Conservation (phyloP, 2,888 invertebrate genomes). For the Myopa tessellatipennis region DNA sequence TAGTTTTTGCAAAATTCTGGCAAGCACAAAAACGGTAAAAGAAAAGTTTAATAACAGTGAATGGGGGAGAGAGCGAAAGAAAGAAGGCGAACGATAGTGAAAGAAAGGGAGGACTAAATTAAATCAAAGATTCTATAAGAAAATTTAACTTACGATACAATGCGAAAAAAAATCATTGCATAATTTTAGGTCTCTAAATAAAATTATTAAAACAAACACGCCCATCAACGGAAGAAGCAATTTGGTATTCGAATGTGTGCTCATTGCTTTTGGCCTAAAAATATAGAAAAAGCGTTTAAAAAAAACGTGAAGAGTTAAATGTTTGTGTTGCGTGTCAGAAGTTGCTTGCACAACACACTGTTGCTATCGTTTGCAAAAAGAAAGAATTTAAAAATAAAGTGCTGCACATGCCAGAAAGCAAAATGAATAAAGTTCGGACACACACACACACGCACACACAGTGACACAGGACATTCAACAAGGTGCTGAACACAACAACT, state of each 20-base stretch:
- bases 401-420: conserved; percentile 37
- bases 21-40: background rate
- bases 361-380: conserved; percentile 19
- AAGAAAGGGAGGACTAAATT: background rate
- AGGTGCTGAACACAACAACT: conserved; percentile 49
- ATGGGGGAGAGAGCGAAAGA: background rate
- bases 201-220: conserved; percentile 13
- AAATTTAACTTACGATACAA: conserved; percentile 25
- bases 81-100: background rate
- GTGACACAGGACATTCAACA: conserved; percentile 55
- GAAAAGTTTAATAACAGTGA: conserved; percentile 28
- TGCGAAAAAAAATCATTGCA: conserved; percentile 9
- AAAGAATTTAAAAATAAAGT: conserved; percentile 39
- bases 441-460: background rate
- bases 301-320: background rate
- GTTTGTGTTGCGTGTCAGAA: background rate
- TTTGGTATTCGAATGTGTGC: too few relatives aligned
- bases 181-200: background rate
- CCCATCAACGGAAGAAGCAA: background rate
- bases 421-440: background rate
- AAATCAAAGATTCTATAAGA: conserved; percentile 39
- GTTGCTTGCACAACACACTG: conserved; percentile 21
- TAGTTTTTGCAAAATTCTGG: conserved; percentile 2
- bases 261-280: background rate
- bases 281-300: too few relatives aligned